A percentile compares a stretch with the other conserved stretches of the same genome.
phyloP scores from a whole-genome alignment of 2,888 invertebrate genomes.

The Scrobipalpa costella region DNA sequence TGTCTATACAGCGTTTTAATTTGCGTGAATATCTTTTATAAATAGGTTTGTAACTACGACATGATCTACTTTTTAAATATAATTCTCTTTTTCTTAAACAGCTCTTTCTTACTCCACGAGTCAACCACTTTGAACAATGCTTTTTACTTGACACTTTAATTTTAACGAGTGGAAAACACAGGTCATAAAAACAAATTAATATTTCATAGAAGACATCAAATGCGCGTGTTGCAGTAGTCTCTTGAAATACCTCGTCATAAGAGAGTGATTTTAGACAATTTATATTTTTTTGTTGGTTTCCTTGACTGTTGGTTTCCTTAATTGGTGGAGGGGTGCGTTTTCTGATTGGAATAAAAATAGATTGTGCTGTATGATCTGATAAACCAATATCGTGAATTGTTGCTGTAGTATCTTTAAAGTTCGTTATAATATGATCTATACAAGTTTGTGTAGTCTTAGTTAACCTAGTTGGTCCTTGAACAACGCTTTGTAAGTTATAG shows the following conservation, averaged over 20 bases:
- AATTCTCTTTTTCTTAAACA: background rate
- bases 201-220: background rate
- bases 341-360: background rate
- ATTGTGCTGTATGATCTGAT: background rate
- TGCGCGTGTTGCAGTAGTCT: background rate
- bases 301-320: background rate
- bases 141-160: background rate
- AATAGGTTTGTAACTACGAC: background rate
- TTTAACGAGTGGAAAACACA: background rate
- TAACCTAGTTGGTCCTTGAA: background rate
- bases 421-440: background rate
- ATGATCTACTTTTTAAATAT: background rate
- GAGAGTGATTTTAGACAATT: background rate
- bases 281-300: background rate
- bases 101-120: background rate
- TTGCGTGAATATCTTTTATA: too few species aligned
- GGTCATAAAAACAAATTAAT: background rate
- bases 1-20: too few species aligned
- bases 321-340: background rate
- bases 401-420: background rate
- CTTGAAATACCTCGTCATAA: background rate
- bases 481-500: background rate
- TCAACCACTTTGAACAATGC: background rate
- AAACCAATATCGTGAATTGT: constrained; percentile 7
- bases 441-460: background rate